phyloP scores from a whole-genome alignment of 2,113 vertebrate species.

The Oceanodroma tethys region DNA sequence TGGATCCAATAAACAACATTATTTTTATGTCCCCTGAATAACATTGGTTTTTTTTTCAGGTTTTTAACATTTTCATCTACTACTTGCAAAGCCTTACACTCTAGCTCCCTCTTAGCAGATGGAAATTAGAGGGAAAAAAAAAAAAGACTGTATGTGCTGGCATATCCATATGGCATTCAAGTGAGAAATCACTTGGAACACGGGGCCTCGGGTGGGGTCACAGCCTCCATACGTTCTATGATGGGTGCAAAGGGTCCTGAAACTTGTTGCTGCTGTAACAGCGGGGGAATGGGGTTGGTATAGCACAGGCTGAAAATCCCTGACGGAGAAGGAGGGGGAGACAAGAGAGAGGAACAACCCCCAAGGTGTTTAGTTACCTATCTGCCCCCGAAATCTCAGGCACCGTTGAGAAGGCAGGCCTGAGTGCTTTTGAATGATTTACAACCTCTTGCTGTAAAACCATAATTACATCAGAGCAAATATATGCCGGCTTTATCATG shows the following conservation, averaged over 20 bases:
- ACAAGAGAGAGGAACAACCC: neutral
- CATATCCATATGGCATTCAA: constrained; percentile 59
- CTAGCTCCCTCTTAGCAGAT: constrained; percentile 50
- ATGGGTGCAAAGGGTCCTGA: constrained; percentile 38
- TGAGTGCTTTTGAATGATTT: neutral
- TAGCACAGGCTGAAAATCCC: constrained; percentile 14
- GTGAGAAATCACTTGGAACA: constrained; percentile 63
- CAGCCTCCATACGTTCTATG: constrained; percentile 61
- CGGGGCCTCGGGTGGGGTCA: constrained; percentile 8
- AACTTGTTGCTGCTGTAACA: constrained; percentile 54
- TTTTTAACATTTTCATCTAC: constrained; percentile 49
- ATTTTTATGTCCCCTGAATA: constrained; percentile 11
- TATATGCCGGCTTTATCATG: neutral
- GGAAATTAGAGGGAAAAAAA: neutral
- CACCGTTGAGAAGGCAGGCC: neutral
- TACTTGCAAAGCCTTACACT: constrained; percentile 19
- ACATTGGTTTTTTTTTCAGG: neutral
- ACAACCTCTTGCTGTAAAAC: neutral
- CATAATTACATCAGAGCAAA: neutral
- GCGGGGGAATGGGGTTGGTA: neutral
- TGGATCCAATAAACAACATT: neutral
- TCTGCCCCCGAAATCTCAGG: neutral
- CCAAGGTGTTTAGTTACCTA: neutral
- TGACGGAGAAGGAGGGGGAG: neutral
- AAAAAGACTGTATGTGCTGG: constrained; percentile 48